Evolutionary conservation across 2,113 vertebrate species (phyloP).

Genomic region (Prinia subflava): DNA sequence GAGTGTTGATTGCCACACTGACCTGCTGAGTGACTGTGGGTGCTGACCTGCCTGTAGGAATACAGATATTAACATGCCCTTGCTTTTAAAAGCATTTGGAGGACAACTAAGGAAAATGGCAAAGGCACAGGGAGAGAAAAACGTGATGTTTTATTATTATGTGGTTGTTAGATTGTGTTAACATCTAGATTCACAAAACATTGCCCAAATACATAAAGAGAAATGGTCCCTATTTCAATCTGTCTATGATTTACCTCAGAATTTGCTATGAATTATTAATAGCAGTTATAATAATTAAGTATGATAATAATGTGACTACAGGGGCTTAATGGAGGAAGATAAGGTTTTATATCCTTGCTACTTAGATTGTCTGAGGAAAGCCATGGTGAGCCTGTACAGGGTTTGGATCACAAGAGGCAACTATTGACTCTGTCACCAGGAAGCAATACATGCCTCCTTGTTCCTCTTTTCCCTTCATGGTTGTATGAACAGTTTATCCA

Average conservation of each 20-base stretch:
- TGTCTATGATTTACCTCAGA: not conserved
- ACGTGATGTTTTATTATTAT: not conserved
- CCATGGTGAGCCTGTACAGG: not conserved
- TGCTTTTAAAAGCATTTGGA: not conserved
- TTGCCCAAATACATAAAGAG: not conserved
- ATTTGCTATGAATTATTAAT: not conserved
- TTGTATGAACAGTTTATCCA: not conserved
- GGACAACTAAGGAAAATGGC: not conserved
- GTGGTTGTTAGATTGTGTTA: not conserved
- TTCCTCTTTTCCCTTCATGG: not conserved
- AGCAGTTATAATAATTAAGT: not conserved
- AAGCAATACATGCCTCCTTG: not conserved
- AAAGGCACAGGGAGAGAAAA: not conserved
- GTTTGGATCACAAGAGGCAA: not conserved
- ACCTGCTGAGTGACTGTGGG: not conserved
- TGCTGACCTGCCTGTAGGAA: not conserved
- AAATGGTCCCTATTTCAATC: not conserved
- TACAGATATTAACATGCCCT: not conserved
- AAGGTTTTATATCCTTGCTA: not conserved
- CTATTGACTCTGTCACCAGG: not conserved
- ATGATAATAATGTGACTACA: not conserved
- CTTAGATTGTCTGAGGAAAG: not conserved
- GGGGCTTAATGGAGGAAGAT: not conserved
- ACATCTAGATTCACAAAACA: not conserved
- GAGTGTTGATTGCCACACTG: accelerated